Percentiles rank a stretch among this genome's conserved stretches.
phyloP scores from a whole-genome alignment of 37 sponge, comb jelly and placozoan genomes.

The Ephydatia muelleri region DNA sequence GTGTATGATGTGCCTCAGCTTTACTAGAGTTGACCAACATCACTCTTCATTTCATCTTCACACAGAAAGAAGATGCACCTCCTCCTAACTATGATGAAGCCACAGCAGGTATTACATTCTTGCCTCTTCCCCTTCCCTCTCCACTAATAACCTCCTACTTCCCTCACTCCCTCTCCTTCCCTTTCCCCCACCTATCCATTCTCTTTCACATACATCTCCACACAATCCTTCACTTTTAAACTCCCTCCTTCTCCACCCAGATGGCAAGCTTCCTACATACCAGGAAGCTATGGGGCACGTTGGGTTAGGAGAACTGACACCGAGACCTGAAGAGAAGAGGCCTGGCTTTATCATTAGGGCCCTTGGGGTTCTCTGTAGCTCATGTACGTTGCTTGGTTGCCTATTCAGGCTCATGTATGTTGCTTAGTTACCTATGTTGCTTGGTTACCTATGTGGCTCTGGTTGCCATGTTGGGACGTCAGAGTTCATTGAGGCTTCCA shows the following conservation, averaged over 20 bases:
- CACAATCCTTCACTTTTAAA: neutral
- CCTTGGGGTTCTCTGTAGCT: neutral
- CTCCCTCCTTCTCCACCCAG: neutral
- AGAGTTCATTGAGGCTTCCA: neutral
- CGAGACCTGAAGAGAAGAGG: neutral
- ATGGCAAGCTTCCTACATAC: neutral
- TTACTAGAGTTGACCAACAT: no score
- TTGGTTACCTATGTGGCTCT: neutral
- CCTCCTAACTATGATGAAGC: neutral
- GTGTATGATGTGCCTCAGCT: no score
- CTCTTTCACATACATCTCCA: neutral
- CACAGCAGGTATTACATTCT: neutral
- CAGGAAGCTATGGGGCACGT: neutral
- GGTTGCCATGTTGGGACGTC: neutral
- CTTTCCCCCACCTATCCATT: neutral
- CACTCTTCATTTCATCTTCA: neutral
- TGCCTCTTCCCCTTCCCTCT: neutral
- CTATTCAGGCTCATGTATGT: neutral
- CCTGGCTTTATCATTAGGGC: neutral
- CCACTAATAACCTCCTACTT: neutral
- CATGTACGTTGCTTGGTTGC: neutral
- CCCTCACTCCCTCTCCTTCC: neutral
- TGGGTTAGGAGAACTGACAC: neutral
- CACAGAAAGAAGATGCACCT: neutral
- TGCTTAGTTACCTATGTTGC: neutral